Evolutionary conservation across 2,888 invertebrate species (phyloP), one percentile per base, ranked within the genome.

Genomic region (Watsonalla cultraria): DNA sequence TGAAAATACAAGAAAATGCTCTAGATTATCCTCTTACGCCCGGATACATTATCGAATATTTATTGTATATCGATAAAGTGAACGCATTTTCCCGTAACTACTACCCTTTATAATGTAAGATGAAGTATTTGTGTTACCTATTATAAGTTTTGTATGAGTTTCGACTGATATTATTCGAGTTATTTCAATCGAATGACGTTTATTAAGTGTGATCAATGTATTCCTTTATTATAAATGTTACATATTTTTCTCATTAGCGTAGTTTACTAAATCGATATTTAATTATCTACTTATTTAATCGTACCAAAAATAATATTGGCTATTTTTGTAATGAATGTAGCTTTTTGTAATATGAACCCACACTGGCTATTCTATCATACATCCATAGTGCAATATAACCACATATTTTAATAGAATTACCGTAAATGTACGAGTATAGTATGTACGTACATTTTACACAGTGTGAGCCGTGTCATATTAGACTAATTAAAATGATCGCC

Each of bases 251-350:
- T 77, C 69, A 71, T 56, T 76, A 76, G 72, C 9, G 57, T 72
- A 75, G 66, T 59, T 64, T 61, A 68, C 59, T 65, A 61, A 64
- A 68, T 66, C 70, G 61, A 61, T 70, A 66, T 65, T 54, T 55
- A 56, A 59, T 57, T 56, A 54, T 55, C 55, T 71, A 74, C 66
- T 66, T 70, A 64, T 72, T 59, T 74, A 76, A 74, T 75, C 67
- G 65, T 83, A 86, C 86, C 86, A 86, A 87, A 87, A 82, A 84
- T 62, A 72, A 68, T 68, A 67, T 74, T 74, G 72, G 76, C 75
- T 85, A 85, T 85, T 85, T 84, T 85, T 84, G 71, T 84, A 84
- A 69, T 68, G 68, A 72, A 70, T 66, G 67, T 69, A 70, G 42
- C 42, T 42, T 42, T 24, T 42, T 42, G 11, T 42, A 11, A 11